A percentile compares a stretch with the other conserved stretches of the same genome.
These are phyloP conservation scores for Zaprionus taronus DNA, from an alignment of 1,140 invertebrate genomes.

Conservation along the genomic window DNA sequence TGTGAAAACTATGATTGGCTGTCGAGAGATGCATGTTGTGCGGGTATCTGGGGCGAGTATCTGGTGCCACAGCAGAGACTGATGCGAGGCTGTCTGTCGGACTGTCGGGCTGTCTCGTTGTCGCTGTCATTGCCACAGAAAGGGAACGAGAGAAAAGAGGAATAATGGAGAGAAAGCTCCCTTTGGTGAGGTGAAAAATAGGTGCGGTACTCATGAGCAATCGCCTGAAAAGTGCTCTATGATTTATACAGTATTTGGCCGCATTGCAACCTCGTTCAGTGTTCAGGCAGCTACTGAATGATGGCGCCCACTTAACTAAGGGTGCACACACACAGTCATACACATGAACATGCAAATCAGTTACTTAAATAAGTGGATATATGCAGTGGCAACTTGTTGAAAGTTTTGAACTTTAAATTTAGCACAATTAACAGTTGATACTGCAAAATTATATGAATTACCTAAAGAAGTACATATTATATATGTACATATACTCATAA, in stretches of 20 bases:
- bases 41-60: slow-evolving; percentile 1
- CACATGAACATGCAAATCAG: background rate
- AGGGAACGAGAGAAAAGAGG: background rate
- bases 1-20: slow-evolving; percentile 83
- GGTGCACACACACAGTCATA: background rate
- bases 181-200: background rate
- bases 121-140: slow-evolving; percentile 1
- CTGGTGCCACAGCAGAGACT: slow-evolving; percentile 3
- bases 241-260: slow-evolving; percentile 43
- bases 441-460: too few species aligned
- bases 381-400: background rate
- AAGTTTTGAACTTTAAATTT: background rate
- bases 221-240: slow-evolving; percentile 45
- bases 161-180: background rate
- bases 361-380: background rate
- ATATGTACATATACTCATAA: too few species aligned
- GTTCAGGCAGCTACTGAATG: slow-evolving; percentile 8
- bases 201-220: slow-evolving; percentile 11
- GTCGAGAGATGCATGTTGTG: slow-evolving; percentile 45
- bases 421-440: too few species aligned
- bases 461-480: too few species aligned
- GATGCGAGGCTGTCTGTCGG: slow-evolving; percentile 19
- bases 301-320: slow-evolving; percentile 24
- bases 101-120: slow-evolving; percentile 1
- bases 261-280: slow-evolving; percentile 5